phyloP scores from a whole-genome alignment of 2,113 vertebrate genomes.

The Myxocyprinus asiaticus region DNA sequence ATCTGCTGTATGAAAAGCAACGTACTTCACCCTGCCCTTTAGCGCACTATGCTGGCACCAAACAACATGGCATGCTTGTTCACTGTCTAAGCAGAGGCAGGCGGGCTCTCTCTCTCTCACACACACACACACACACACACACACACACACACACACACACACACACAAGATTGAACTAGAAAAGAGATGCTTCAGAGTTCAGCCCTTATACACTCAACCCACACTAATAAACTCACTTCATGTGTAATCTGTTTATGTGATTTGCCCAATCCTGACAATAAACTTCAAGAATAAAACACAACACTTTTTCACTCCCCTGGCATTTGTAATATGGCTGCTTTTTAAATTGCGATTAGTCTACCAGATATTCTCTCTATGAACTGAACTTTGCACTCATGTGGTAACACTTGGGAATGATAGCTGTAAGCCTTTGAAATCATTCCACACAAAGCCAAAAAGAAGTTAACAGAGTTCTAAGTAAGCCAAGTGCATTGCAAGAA shows the following conservation, averaged over 20 bases:
- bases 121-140: too few species aligned
- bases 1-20: slow-evolving; percentile 34
- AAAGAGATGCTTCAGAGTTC: too few species aligned
- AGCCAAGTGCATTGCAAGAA: not conserved
- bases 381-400: not conserved
- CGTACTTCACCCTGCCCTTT: slow-evolving; percentile 28
- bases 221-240: slow-evolving; percentile 40
- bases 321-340: slow-evolving; percentile 2
- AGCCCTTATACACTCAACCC: not conserved
- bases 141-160: too few species aligned
- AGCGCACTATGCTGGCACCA: not conserved
- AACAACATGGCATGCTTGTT: slow-evolving; percentile 18
- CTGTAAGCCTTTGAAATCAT: slow-evolving; percentile 17
- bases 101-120: too few species aligned
- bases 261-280: slow-evolving; percentile 28
- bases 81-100: not conserved
- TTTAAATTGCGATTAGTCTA: slow-evolving; percentile 16
- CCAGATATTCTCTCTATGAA: not conserved
- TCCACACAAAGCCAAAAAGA: not conserved
- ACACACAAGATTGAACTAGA: too few species aligned
- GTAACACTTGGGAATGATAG: not conserved
- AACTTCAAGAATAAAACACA: slow-evolving; percentile 6
- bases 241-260: not conserved
- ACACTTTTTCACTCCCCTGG: not conserved
- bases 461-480: slow-evolving; percentile 21